Conservation (phyloP, 1,140 invertebrate species). For the Scaptomyza hsui region DNA sequence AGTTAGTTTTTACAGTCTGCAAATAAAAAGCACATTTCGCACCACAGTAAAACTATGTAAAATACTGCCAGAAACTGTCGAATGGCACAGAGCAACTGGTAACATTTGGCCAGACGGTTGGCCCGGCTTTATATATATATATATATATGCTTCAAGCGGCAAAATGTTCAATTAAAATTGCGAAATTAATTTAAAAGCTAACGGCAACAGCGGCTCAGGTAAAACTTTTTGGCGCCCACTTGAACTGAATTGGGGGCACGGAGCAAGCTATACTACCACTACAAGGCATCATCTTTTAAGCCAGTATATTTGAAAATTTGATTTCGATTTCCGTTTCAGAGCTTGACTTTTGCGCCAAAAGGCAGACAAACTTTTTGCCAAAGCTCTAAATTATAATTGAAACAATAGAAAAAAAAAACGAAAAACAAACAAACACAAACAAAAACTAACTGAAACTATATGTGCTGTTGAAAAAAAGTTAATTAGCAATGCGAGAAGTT, state of each 20-base stretch:
- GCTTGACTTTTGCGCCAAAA: constrained; percentile 44
- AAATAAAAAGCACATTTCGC: neutral
- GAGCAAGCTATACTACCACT: constrained; percentile 24
- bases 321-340: constrained; percentile 50
- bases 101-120: constrained; percentile 43
- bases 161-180: constrained; percentile 70
- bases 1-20: too few species aligned
- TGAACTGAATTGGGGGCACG: constrained; percentile 63
- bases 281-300: constrained; percentile 9
- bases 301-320: constrained; percentile 8
- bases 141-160: constrained; percentile 37
- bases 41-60: neutral
- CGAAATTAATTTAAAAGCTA: constrained; percentile 70
- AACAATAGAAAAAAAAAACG: constrained; percentile 27
- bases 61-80: neutral
- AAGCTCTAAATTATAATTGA: constrained; percentile 38
- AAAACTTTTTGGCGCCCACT: constrained; percentile 57
- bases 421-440: neutral
- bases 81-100: constrained; percentile 23
- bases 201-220: constrained; percentile 44
- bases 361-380: constrained; percentile 43
- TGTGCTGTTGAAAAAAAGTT: constrained; percentile 9
- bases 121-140: constrained; percentile 31
- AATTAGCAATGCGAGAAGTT: constrained; percentile 14
- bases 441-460: constrained; percentile 5